Evolutionary conservation across 2,888 invertebrate genomes (phyloP), one percentile per base, ranked within the genome.

Genomic region (Hydraecia micacea): DNA sequence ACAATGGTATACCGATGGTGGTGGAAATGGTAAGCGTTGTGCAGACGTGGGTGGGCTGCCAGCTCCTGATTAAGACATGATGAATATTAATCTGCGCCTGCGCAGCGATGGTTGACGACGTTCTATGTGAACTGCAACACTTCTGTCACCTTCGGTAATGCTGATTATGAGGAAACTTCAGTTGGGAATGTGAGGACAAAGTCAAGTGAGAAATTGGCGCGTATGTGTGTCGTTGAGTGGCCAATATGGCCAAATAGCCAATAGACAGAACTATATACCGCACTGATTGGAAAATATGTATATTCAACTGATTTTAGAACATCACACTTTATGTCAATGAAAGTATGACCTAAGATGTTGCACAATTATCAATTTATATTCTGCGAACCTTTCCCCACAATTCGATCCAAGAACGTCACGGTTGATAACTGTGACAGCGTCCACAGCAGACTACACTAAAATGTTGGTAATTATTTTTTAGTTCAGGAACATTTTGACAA

Each of bases 11-110:
- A 90, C 94, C 92, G 96, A 96, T 96, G 96, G 94, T 95, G 94
- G 94, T 93, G 95, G 94, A 94, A 96, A 95, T 94, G 93, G 94
- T 93, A 91, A 92, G 90, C 91, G 94, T 92, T 91, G 89, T 91
- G 91, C 92, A 93, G 90, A 94, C 95, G 96, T 97, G 97, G 97
- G 97, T 96, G 97, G 96, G 94, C 96, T 93, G 91, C 88, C 89
- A 87, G 90, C 82, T 87, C 84, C 92, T 95, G 96, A 96, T 96
- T 96, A 94, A 94, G 92, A 92, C 94, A 92, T 92, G 94, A 95
- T 96, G 96, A 95, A 96, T 96, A 95, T 94, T 95, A 95, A 95
- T 93, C 89, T 89, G 81, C 82, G 86, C 85, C 85, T 85, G 81
- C 84, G 84, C 75, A 70, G 82, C 78, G 79, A 79, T 84, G 80